Evolutionary conservation across 2,888 invertebrate species (phyloP), one percentile per base, ranked within the genome.

Genomic region (Ochropleura leucogaster): DNA sequence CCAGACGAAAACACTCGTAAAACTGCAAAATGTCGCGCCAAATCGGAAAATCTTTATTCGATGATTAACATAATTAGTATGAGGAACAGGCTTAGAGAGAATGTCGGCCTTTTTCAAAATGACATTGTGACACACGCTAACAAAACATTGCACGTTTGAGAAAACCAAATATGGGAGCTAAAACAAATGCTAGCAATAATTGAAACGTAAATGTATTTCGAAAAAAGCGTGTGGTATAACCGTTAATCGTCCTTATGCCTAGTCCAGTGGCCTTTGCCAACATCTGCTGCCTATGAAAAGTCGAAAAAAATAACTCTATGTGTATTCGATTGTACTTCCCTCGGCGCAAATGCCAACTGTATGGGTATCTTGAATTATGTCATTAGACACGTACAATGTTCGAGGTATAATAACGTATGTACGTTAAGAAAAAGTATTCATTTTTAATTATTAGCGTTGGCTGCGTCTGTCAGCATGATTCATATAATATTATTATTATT

Each of bases 261-360:
- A 80, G 90, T 87, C 88, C 82, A 87, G 87, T 94, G 94, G 90
- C 94, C 91, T 95, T 95, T 95, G 89, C 80, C 75, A 89, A 92
- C 95, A 95, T 92, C 95, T 95, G 95, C 94, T 92, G 80, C 87
- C 88, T 92, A 91, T 89, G 90, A 92, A 93, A 93, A 93, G 89
- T 91, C 87, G 79, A 85, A 90, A 91, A 93, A 93, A 93, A 82
- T 68, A 67, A 74, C 71, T 46, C 82, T 82, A 85, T 83, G 81
- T 74, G 82, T 83, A 86, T 90, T 90, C 90, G 88, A 90, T 91
- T 92, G 92, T 91, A 87, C 84, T 87, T 87, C 84, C 86, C 74
- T 85, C 79, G 77, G 80, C 87, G 89, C 77, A 90, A 91, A 92
- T 90, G 89, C 89, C 91, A 91, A 87, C 84, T 87, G 83, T 80